phyloP scores from a whole-genome alignment of 2,888 invertebrate genomes.

The Ditula angustiorana region DNA sequence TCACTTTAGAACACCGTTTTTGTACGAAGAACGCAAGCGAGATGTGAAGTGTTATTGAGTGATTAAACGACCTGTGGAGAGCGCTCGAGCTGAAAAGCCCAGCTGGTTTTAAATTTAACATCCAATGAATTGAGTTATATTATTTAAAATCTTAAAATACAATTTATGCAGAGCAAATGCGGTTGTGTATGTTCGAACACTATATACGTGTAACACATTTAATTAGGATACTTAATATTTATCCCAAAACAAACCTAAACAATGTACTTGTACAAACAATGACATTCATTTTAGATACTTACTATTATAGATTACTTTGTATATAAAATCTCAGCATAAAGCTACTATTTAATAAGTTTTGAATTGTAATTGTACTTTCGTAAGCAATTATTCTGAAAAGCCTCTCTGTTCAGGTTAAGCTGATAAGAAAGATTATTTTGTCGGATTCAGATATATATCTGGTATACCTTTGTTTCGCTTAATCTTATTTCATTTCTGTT shows the following conservation, averaged over 20 bases:
- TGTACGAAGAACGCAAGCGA: slow-evolving; percentile 29
- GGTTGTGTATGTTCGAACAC: no score
- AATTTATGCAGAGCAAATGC: no score
- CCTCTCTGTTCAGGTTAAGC: background rate
- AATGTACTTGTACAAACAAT: no score
- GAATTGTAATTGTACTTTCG: no score
- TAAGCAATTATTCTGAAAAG: no score
- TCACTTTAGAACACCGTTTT: slow-evolving; percentile 32
- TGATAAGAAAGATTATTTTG: background rate
- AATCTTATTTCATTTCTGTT: background rate
- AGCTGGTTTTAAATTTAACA: slow-evolving; percentile 3
- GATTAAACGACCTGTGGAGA: slow-evolving; percentile 21
- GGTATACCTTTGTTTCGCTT: background rate
- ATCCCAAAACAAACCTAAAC: no score
- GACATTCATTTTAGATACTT: no score
- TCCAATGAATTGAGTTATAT: background rate
- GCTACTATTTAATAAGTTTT: no score
- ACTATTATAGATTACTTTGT: no score
- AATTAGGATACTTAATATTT: no score
- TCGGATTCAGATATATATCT: background rate
- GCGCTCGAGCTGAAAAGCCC: slow-evolving; percentile 18
- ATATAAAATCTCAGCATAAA: no score
- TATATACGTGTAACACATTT: no score
- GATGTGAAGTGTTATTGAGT: slow-evolving; percentile 33
- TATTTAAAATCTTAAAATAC: background rate